A percentile compares a stretch with the other conserved stretches of the same genome.
Conservation (phyloP, 1,140 invertebrate genomes). For the Dendroctonus valens region DNA sequence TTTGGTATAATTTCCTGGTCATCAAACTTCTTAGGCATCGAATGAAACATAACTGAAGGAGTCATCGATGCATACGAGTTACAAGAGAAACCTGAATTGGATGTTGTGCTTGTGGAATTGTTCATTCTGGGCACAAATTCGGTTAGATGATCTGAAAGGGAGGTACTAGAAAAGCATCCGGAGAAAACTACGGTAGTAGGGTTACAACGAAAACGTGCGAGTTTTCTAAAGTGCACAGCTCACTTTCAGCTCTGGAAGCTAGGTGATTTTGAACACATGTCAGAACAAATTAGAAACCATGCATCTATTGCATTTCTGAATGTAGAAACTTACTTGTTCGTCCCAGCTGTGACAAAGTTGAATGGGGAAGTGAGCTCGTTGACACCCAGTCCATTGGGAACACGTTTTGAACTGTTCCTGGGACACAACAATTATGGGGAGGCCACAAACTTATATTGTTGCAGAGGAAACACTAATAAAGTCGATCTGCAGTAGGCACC, state of each 20-base stretch:
- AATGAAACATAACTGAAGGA: conserved; percentile 23
- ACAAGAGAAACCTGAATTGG: conserved; percentile 28
- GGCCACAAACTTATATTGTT: no score
- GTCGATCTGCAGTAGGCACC: no score
- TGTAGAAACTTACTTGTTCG: conserved; percentile 32
- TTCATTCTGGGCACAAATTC: conserved; percentile 37
- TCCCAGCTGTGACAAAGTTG: conserved; percentile 34
- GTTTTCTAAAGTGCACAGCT: not conserved
- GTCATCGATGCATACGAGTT: conserved; percentile 15
- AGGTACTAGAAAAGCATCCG: not conserved
- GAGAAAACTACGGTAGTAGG: not conserved
- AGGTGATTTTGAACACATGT: not conserved
- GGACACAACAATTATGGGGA: conserved; percentile 12
- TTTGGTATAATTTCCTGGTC: conserved; percentile 22
- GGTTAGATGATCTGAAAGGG: conserved; percentile 33
- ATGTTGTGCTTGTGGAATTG: conserved; percentile 28
- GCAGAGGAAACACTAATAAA: no score
- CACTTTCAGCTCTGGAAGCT: no score
- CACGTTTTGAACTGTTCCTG: conserved; percentile 21
- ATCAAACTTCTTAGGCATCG: conserved; percentile 31
- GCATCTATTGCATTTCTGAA: not conserved
- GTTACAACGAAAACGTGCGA: not conserved
- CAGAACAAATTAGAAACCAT: not conserved
- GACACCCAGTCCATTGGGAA: conserved; percentile 39
- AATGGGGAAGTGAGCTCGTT: conserved; percentile 32